These are phyloP conservation scores for Blennius ocellaris DNA, from an alignment of 2,113 vertebrate genomes.

Conservation along the genomic window DNA sequence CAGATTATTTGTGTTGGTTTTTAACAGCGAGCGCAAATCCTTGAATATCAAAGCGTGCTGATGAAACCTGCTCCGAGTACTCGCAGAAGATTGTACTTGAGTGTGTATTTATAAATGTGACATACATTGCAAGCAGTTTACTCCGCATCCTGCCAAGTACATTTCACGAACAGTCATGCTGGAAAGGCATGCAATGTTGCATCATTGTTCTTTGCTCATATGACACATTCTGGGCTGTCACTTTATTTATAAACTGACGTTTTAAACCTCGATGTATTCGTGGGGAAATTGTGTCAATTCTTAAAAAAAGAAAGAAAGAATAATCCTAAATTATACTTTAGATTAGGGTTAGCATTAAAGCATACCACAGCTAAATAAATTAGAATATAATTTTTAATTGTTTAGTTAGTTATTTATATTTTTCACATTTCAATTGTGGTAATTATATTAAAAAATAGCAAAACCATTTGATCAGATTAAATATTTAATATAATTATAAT, in stretches of 20 bases:
- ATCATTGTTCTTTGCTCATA: not conserved
- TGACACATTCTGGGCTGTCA: not conserved
- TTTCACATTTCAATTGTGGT: too few species aligned
- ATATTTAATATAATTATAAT: too few species aligned
- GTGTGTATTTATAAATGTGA: constrained; percentile 55
- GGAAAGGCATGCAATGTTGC: not conserved
- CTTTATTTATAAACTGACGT: not conserved
- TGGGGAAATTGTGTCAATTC: not conserved
- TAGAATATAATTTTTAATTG: too few species aligned
- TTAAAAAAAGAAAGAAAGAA: not conserved
- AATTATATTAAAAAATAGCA: too few species aligned
- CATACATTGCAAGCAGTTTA: constrained; percentile 7
- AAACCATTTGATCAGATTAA: too few species aligned
- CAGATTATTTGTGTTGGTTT: constrained; percentile 49
- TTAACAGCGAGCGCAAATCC: constrained; percentile 35
- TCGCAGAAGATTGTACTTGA: constrained; percentile 53
- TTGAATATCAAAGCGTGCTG: constrained; percentile 62
- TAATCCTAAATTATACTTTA: not conserved
- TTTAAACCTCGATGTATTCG: not conserved
- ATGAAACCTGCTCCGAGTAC: constrained; percentile 43
- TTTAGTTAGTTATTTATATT: too few species aligned
- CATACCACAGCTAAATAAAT: too few species aligned
- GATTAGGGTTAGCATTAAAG: not conserved
- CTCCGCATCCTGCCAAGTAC: not conserved
- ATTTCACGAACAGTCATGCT: not conserved